Evolutionary conservation across 2,888 invertebrate genomes (phyloP), one percentile per base, ranked within the genome.

Genomic region (Tinea pellionella): DNA sequence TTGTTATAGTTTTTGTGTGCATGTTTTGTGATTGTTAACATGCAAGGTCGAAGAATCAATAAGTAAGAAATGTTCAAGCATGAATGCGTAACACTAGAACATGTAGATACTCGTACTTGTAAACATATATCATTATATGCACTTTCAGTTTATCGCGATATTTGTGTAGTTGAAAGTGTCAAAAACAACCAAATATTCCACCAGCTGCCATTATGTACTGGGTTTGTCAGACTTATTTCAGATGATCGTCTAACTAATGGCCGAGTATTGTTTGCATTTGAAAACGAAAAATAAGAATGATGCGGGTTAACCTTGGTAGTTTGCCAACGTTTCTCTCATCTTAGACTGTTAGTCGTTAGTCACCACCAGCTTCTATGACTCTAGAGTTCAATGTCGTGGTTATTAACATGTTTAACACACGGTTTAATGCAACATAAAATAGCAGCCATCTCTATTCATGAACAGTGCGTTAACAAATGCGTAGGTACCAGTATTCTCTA

Each of bases 1-100:
- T 76, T 75, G 71, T 73, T 74, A 72, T 68, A 66, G 67, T 74
- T 72, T 74, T 76, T 70, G 76, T 75, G 77, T 78, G 84, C 75
- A 74, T 75, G 78, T 69, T 68, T 72, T 73, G 71, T 69, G 69
- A 69, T 69, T 69, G 68, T 69, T 69, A 73, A 61, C 62, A 62
- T 80, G 83, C 79, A 70, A 80, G 75, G 68, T 66, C 68, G 68
- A 32, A 24, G 16, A 24, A 47, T 47, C 15, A 15, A 15, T 47
- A 47, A 47, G 55, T 24, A 55, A 55, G 19, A 55, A 55, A 18
- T 24, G 37, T 47, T 47, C 12, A 37, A 18, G 47, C 47, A 47
- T 15, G 41, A 59, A 59, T 37, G 59, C 59, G 18, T 37, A 37
- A 37, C 37, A 30, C 56, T 15, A 15, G n/a, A 55, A 56, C 56